Base-by-base conservation (phyloP, 2,888 invertebrate species). In the Acrobasis repandana region DNA sequence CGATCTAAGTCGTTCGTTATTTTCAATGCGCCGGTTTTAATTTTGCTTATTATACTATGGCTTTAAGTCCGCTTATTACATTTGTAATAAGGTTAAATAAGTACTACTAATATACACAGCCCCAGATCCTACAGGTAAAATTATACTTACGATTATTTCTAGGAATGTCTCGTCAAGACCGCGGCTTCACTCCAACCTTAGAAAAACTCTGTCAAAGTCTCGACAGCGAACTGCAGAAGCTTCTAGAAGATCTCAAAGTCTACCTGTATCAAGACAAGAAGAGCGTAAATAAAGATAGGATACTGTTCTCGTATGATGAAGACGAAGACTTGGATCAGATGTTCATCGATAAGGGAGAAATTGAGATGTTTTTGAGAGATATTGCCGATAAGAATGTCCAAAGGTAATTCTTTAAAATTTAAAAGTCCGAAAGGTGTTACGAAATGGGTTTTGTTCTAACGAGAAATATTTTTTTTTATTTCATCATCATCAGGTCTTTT, bases 161-260 rank as follows among this genome's bases (percentile, higher is more conserved):
- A 93, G 93, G 90, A 1, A 93, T 96, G 82, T 89, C 95, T 0
- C 95, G 96, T 92, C 97, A 97, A 88, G 95, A 96, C 4, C 94
- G 95, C 69, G 97, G 97, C 0, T 96, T 95, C 82, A 96, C 96
- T 0, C 94, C 94, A 0, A 94, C 94, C 20, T 88, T 97, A 48
- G 95, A 96, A 52, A 93, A 94, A 74, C 92, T 97, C 0, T 96
- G 96, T 69, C 85, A 93, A 56, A 89, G 89, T 67, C 86, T 96
- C 43, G 96, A 97, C 71, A 77, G 82, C 0, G 94, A 93, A 67
- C 83, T 96, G 50, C 92, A 93, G 52, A 93, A 91, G 56, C 89
- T 97, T 60, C 90, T 96, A 16, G 92, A 94, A 60, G 97, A 97
- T 79, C 82, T 96, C 47, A 94, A 93, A 63, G 90, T 95, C 3